A percentile compares a stretch with the other conserved stretches of the same genome.
Evolutionary conservation across 2,113 vertebrate species (phyloP).

Genomic region (Psilopsiagon aurifrons): DNA sequence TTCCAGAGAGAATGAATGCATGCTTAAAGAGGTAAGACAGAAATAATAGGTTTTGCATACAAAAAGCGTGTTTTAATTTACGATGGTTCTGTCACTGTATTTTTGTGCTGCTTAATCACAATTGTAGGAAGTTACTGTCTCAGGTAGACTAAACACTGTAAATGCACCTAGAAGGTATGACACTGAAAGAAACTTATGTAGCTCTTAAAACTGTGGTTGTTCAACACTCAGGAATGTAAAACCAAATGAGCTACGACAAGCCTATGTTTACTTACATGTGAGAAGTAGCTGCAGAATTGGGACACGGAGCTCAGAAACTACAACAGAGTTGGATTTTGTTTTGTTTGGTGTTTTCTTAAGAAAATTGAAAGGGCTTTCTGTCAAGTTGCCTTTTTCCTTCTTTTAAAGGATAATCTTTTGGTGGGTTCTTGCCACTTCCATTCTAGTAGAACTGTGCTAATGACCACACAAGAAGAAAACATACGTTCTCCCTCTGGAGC

Average conservation of each 20-base stretch:
- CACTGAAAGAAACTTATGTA: background rate
- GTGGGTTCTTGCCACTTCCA: background rate
- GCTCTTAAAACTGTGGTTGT: background rate
- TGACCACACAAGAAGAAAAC: slow-evolving; percentile 71
- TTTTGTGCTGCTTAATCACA: background rate
- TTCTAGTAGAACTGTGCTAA: slow-evolving; percentile 45
- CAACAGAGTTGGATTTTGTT: background rate
- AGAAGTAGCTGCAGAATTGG: background rate
- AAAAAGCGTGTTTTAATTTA: background rate
- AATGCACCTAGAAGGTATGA: background rate
- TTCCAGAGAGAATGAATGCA: background rate
- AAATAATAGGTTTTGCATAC: background rate
- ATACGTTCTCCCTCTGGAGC: slow-evolving; percentile 22
- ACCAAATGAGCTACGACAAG: background rate
- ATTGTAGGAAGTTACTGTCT: background rate
- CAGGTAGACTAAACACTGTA: background rate
- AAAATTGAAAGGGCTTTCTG: background rate
- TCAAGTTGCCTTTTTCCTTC: background rate
- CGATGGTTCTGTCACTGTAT: background rate
- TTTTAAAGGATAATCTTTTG: background rate
- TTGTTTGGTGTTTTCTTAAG: background rate
- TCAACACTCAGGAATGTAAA: background rate
- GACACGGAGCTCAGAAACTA: background rate
- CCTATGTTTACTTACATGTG: background rate
- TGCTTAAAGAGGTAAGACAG: background rate